Base-by-base conservation (phyloP, 2,113 vertebrate species). In the Carettochelys insculpta region DNA sequence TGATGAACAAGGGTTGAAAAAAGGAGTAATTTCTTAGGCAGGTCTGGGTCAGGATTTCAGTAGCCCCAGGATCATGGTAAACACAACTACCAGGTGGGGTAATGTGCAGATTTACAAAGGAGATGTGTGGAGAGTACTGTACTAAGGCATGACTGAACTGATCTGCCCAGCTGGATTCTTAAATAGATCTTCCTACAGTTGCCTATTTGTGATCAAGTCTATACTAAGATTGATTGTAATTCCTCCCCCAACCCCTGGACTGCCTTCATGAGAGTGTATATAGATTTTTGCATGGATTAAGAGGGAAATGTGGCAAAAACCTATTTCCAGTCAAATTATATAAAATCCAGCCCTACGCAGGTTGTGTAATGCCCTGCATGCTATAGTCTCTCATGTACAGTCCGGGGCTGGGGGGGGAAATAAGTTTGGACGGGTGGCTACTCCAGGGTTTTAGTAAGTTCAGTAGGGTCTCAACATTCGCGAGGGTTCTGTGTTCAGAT, bases 81-180 rank as follows among this genome's bases (percentile, higher is more conserved):
- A 92, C 86, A 41, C 22, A 22, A 38, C 16, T 41, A 80, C 78
- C 48, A 48, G 53, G 82, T 1, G 4, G 38, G 2, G 38, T 9
- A 90, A 79, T 94, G 90, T 29, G 31, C 25, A 31, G 50, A 53
- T 45, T 68, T 16, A 71, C 22, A 82, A 89, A 92, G 88, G 79
- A 83, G 52, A 12, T 80, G 87, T 90, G 90, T 80, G 92, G 61
- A 91, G 43, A 45, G 4, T 61, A 90, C 24, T 24, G 12, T 78
- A 7, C 43, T 47, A 84, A 92, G 88, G 87, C 85, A 93, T 92
- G 77, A 85, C 88, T 76, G 85, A 94, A 87, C 80, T 84, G 77
- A 93, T 96, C 86, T 87, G 93, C 85, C 88, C 16, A 1, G 89
- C 80, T 86, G 78, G 31, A n/a, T 80, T 80, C 11, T 50, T 65